Evolutionary conservation across 64 coral and sea anemone species (phyloP).

Genomic region (Pocillopora verrucosa): DNA sequence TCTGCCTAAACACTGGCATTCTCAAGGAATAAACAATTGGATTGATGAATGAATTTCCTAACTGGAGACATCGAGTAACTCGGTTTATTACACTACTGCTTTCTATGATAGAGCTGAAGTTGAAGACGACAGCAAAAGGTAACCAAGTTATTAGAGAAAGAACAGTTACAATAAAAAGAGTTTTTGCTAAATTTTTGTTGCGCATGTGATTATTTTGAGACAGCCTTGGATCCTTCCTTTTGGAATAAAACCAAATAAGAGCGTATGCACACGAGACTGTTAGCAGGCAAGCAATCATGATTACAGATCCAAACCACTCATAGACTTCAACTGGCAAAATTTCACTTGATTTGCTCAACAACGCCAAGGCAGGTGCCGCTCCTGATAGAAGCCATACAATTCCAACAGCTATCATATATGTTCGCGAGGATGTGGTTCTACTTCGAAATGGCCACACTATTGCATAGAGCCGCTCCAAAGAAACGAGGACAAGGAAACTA

Average conservation of each 20-base stretch:
- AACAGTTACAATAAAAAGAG: not conserved
- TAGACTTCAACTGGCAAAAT: not conserved
- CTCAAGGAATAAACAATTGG: not conserved
- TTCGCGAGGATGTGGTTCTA: not conserved
- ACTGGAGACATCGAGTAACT: not conserved
- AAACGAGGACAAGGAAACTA: not conserved
- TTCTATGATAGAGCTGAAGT: not conserved
- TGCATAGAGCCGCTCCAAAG: not conserved
- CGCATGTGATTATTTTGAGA: too few relatives aligned
- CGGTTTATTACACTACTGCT: too few relatives aligned
- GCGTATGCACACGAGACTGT: not conserved
- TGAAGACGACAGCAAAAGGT: not conserved
- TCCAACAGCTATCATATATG: not conserved
- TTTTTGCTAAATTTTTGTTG: not conserved
- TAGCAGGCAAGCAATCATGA: not conserved
- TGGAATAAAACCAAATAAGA: not conserved
- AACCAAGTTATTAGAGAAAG: not conserved
- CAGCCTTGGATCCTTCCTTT: not conserved
- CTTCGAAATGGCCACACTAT: not conserved
- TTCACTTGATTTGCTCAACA: too few relatives aligned
- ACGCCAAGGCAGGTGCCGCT: too few relatives aligned
- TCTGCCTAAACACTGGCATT: not conserved
- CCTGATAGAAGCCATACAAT: not conserved
- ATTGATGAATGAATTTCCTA: not conserved
- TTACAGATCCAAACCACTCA: not conserved